A percentile compares a stretch with the other conserved stretches of the same genome.
Conservation (phyloP, 2,113 vertebrate species). For the Archocentrus centrarchus region DNA sequence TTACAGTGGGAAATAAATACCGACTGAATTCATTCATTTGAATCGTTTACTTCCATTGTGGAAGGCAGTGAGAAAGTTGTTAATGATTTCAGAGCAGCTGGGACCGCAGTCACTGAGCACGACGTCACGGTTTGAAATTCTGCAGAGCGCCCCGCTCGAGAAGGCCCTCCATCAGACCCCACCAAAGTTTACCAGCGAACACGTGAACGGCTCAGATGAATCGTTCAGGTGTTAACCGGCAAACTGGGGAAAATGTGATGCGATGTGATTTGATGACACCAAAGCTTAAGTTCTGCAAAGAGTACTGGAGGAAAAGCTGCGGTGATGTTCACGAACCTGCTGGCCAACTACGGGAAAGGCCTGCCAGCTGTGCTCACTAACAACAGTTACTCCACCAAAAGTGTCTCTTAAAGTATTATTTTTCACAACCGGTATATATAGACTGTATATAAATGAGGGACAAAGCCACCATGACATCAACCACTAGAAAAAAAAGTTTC, state of each 20-base stretch:
- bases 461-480: accelerated
- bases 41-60: too few relatives aligned
- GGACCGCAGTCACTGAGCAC: too few relatives aligned
- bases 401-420: not conserved
- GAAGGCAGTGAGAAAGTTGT: too few relatives aligned
- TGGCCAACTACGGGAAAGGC: not conserved
- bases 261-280: not conserved
- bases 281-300: not conserved
- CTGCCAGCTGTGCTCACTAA: not conserved
- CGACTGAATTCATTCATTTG: too few relatives aligned
- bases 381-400: not conserved
- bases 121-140: too few relatives aligned
- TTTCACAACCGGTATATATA: not conserved
- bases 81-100: too few relatives aligned
- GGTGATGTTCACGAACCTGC: not conserved
- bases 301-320: not conserved
- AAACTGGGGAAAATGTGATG: too few relatives aligned
- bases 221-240: too few relatives aligned
- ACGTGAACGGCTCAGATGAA: not conserved
- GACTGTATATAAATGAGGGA: not conserved
- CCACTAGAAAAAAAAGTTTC: not conserved
- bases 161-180: not conserved
- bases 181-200: not conserved
- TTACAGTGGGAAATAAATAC: not conserved
- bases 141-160: too few relatives aligned